phyloP scores from a whole-genome alignment of 2,797 vertebrate species.

The Ctenopoma multispine region DNA sequence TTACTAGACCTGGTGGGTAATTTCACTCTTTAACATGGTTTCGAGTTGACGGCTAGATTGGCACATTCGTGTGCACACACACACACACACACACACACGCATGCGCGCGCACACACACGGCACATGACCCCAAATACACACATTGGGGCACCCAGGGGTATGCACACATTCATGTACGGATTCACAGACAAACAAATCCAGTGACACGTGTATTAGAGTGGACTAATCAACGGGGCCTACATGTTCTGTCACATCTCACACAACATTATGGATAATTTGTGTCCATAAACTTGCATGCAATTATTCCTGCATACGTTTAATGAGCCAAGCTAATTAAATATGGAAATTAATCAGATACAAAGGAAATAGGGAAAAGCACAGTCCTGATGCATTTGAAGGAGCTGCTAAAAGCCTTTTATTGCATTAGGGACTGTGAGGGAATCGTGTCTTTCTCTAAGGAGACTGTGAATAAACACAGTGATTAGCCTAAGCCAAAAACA shows the following conservation, averaged over 20 bases:
- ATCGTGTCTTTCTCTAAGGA: conserved; percentile 70
- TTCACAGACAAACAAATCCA: conserved; percentile 75
- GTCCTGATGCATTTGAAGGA: conserved; percentile 80
- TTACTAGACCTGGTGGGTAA: conserved; percentile 81
- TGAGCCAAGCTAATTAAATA: conserved; percentile 85
- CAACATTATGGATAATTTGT: conserved; percentile 77
- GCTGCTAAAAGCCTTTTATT: conserved; percentile 81
- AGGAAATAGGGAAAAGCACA: conserved; percentile 75
- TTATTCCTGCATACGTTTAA: conserved; percentile 82
- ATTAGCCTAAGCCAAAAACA: conserved; percentile 61
- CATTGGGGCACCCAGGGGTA: conserved; percentile 28
- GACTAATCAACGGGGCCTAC: conserved; percentile 77
- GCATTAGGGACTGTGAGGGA: conserved; percentile 68
- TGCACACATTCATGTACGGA: conserved; percentile 34
- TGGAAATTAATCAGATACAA: conserved; percentile 83
- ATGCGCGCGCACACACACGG: background rate
- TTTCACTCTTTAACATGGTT: conserved; percentile 83
- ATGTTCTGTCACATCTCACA: conserved; percentile 76
- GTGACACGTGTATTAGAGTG: conserved; percentile 71
- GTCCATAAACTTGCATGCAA: conserved; percentile 74
- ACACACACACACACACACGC: conserved; percentile 17
- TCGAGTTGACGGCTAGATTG: conserved; percentile 73
- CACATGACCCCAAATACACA: conserved; percentile 30
- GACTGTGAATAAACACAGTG: conserved; percentile 74
- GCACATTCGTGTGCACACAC: conserved; percentile 13